Base-by-base conservation (phyloP, 2,797 vertebrate genomes). In the Sebastes nivosus region DNA sequence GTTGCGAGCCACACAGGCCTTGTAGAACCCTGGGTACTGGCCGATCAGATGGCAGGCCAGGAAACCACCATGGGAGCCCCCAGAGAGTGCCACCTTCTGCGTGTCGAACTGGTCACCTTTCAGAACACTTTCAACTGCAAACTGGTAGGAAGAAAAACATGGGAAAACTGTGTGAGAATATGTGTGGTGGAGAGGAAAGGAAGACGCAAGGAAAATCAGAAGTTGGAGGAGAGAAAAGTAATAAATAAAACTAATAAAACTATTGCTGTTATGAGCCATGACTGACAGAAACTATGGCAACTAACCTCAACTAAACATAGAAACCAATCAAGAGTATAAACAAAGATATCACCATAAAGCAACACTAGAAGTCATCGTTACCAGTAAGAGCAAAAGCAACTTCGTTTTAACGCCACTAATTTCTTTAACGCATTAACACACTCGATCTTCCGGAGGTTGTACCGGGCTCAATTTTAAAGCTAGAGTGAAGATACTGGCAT, bases 11-110 rank as follows among this genome's bases (percentile, higher is more conserved):
- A 98, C 96, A 0, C 98, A 98, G 61, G 97, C 97, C 0, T 90
- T 95, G 87, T 99, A 99, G 87, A 96, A 97, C 1, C 94, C 91
- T 0, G 98, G 98, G 85, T 97, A 99, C 87, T 99, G 98, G 73
- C 98, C 97, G 50, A 99, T 96, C 77, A 99, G 95, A 90, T 99
- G 99, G 88, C 97, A 98, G 0, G 97, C 97, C 87, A 99, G 92
- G 93, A 99, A 99, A 76, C 99, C 99, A 1, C 99, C 98, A 0
- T 99, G 98, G 0, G 99, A 99, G 66, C 98, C 98, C 0, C 98
- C 99, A 3, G 94, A 87, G 50, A 99, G 82, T 1, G 96, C 96
- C 55, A 99, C 95, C 2, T 94, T 97, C 46, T 94, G 58, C 8
- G 85, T 6, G 2, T 99, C 96, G 12, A 97, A 94, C 0, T 42